These are phyloP conservation scores for Chrysomallon squamiferum DNA, from an alignment of 1,140 invertebrate species.

Conservation along the genomic window DNA sequence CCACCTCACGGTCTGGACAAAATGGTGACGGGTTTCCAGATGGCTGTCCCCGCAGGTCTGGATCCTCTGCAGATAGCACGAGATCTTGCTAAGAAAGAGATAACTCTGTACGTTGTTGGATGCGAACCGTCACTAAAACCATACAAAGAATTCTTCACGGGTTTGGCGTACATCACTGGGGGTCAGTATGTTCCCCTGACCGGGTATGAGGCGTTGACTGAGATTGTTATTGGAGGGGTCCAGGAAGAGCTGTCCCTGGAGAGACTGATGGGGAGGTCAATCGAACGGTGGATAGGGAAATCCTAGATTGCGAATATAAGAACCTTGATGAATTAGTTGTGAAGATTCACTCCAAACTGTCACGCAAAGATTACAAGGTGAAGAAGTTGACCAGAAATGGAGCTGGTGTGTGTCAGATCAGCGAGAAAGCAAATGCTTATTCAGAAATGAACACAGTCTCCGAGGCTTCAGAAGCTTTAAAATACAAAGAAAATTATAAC, in stretches of 20 bases:
- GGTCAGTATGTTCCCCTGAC: constrained; percentile 54
- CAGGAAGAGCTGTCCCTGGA: constrained; percentile 54
- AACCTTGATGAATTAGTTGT: constrained; percentile 28
- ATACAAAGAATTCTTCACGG: constrained; percentile 55
- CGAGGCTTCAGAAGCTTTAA: constrained; percentile 8
- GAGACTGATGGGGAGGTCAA: constrained; percentile 49
- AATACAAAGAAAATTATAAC: too few species aligned
- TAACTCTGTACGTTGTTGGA: constrained; percentile 51
- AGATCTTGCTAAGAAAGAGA: constrained; percentile 45
- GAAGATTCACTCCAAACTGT: constrained; percentile 25
- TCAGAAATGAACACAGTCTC: constrained; percentile 21
- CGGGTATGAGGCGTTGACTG: constrained; percentile 34
- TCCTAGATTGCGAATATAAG: constrained; percentile 23
- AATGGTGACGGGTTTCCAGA: constrained; percentile 33
- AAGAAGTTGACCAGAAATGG: constrained; percentile 34
- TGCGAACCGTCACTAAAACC: constrained; percentile 49
- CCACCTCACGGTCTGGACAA: constrained; percentile 50
- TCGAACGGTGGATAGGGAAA: constrained; percentile 33
- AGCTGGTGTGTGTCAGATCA: constrained; percentile 3
- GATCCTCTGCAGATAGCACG: constrained; percentile 46
- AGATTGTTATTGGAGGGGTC: constrained; percentile 51
- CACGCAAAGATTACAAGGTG: constrained; percentile 25
- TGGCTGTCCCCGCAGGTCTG: constrained; percentile 34
- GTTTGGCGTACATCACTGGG: constrained; percentile 49
- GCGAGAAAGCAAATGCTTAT: constrained; percentile 15